A percentile compares a stretch with the other conserved stretches of the same genome.
These are phyloP conservation scores for Criorhina ranunculi DNA, from an alignment of 2,888 invertebrate species.

Conservation along the genomic window DNA sequence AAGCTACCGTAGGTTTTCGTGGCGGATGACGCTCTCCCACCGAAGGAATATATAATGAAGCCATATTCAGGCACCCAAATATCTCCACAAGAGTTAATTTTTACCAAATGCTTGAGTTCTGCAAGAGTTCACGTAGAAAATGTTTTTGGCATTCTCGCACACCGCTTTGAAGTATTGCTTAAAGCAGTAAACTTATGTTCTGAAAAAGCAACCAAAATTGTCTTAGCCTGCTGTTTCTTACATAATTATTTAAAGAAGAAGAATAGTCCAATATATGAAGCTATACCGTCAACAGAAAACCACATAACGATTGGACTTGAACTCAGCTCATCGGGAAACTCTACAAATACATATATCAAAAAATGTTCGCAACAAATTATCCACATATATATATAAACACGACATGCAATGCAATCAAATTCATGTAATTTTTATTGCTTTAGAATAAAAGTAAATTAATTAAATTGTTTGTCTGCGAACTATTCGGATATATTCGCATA, in stretches of 20 bases:
- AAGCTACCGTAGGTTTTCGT: constrained; percentile 47
- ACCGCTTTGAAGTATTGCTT: constrained; percentile 70
- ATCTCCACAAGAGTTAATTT: constrained; percentile 3
- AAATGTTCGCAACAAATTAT: constrained; percentile 17
- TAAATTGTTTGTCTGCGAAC: constrained; percentile 1
- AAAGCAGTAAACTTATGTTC: constrained; percentile 72
- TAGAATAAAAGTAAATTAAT: background rate
- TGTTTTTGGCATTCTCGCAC: constrained; percentile 76
- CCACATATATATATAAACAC: constrained; percentile 1
- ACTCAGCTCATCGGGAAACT: constrained; percentile 8
- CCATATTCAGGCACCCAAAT: constrained; percentile 27
- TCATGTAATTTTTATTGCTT: too few species aligned
- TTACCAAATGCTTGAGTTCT: constrained; percentile 40
- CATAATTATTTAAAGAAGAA: constrained; percentile 70
- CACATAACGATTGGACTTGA: constrained; percentile 1
- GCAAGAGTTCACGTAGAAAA: constrained; percentile 61
- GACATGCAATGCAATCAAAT: background rate
- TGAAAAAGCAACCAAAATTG: constrained; percentile 51
- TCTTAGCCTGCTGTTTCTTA: constrained; percentile 58
- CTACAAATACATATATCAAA: constrained; percentile 3
- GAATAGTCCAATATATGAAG: constrained; percentile 15
- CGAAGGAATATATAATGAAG: constrained; percentile 32
- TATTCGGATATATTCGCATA: background rate
- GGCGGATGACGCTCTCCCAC: constrained; percentile 60
- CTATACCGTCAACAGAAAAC: constrained; percentile 15